Evolutionary conservation across 1,140 invertebrate genomes (phyloP).

Genomic region (Maconellicoccus hirsutus): DNA sequence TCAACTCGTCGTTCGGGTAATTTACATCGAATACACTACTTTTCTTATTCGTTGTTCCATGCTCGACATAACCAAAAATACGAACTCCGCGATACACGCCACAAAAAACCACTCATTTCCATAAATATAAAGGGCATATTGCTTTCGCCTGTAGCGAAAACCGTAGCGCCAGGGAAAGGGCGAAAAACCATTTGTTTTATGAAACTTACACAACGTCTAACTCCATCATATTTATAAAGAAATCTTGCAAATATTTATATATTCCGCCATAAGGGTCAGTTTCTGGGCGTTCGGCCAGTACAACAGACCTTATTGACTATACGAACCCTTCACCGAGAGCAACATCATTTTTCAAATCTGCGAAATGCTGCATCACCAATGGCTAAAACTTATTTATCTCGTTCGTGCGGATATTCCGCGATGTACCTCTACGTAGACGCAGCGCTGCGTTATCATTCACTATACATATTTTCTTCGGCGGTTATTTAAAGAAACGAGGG

Average conservation of each 20-base stretch:
- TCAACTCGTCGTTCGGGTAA: too few relatives aligned
- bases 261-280: conserved; percentile 7
- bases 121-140: conserved; percentile 9
- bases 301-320: neutral
- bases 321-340: neutral
- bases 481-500: too few relatives aligned
- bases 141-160: neutral
- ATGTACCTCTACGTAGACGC: too few relatives aligned
- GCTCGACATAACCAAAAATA: too few relatives aligned
- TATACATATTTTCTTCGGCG: neutral
- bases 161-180: neutral
- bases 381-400: neutral
- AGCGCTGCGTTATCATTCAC: too few relatives aligned
- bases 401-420: neutral
- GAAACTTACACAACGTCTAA: conserved; percentile 3
- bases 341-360: neutral
- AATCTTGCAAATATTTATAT: neutral
- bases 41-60: too few relatives aligned
- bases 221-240: conserved; percentile 4
- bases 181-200: neutral
- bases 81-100: too few relatives aligned
- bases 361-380: neutral
- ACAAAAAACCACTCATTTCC: neutral
- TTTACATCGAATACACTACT: too few relatives aligned
- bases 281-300: conserved; percentile 6